These are phyloP conservation scores for Epinotia bilunana DNA, from an alignment of 2,888 invertebrate species.

Conservation along the genomic window DNA sequence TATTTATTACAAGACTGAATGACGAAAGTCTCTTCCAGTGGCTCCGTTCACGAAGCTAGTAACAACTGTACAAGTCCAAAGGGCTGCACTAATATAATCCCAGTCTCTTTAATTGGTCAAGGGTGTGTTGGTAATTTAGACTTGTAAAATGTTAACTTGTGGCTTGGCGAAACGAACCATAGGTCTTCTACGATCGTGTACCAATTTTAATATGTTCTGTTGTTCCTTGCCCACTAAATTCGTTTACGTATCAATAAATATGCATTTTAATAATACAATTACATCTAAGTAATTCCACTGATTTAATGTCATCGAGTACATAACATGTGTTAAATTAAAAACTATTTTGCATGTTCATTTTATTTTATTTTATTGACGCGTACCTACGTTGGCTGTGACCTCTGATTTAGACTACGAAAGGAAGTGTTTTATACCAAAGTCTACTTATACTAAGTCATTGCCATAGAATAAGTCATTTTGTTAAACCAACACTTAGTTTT, in stretches of 20 bases:
- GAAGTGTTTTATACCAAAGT: slow-evolving; percentile 65
- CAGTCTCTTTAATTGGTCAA: too few species aligned
- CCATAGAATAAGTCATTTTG: slow-evolving; percentile 55
- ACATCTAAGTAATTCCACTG: not conserved
- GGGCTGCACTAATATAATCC: too few species aligned
- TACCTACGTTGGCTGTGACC: slow-evolving; percentile 72
- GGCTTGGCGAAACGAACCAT: too few species aligned
- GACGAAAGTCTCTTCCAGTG: slow-evolving; percentile 31
- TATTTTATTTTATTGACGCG: slow-evolving; percentile 52
- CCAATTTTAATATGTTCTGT: not conserved
- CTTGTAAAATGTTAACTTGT: too few species aligned
- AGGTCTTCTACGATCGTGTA: slow-evolving; percentile 8
- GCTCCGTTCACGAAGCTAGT: not conserved
- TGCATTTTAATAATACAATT: not conserved
- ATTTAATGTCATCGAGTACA: too few species aligned
- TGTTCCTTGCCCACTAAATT: not conserved
- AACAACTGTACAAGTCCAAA: not conserved
- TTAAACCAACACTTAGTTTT: too few species aligned
- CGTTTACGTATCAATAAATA: not conserved
- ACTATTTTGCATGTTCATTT: slow-evolving; percentile 49
- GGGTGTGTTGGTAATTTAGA: too few species aligned
- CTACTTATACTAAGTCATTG: slow-evolving; percentile 54
- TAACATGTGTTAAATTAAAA: too few species aligned
- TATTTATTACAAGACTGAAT: slow-evolving; percentile 48
- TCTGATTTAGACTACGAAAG: slow-evolving; percentile 60